Base-by-base conservation (phyloP, 2,888 invertebrate genomes). In the Drosophila nr. medialis region DNA sequence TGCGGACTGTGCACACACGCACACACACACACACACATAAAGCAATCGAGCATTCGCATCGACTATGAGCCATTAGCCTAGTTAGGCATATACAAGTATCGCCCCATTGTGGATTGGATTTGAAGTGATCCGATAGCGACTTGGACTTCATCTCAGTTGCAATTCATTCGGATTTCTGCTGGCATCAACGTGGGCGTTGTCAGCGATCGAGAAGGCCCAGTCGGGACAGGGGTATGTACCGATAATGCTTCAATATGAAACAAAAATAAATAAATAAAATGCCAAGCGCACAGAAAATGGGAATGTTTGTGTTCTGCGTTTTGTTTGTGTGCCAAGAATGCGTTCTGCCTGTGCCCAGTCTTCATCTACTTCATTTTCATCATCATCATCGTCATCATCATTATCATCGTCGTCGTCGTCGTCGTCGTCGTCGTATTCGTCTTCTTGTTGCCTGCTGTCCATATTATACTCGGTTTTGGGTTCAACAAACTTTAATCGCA, bases 401-500 rank as follows among this genome's bases (percentile, higher is more conserved):
- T 21, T 13, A 13, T 42, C 11, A 11, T n/a, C n/a, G 1, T 42
- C 18, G 3, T 49, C 27, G 5, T 45, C 27, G 2, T 29, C 49
- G 27, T 38, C 38, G 27, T 38, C 38, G 30, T 42, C 51, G 21
- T 64, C 21, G 54, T 18, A 30, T 50, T 18, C 21, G 18, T 11
- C 49, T 21, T 49, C 21, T 38, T 55, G n/a, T 38, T 38, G 10
- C n/a, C 36, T 11, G 42, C n/a, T 56, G 48, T 45, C 32, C 54
- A 24, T 38, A 61, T 75, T 64, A 60, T 66, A 56, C 51, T 56
- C 48, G 5, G 36, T 58, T 50, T 15, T 49, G 76, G 64, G 86
- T 86, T 86, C 86, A 86, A 90, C 55, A 84, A 86, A 86, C 86
- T 83, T 71, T 80, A 86, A 89, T 83, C 82, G 87, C 77, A 56